phyloP scores from a whole-genome alignment of 2,113 vertebrate genomes.

The Noctilio leporinus region DNA sequence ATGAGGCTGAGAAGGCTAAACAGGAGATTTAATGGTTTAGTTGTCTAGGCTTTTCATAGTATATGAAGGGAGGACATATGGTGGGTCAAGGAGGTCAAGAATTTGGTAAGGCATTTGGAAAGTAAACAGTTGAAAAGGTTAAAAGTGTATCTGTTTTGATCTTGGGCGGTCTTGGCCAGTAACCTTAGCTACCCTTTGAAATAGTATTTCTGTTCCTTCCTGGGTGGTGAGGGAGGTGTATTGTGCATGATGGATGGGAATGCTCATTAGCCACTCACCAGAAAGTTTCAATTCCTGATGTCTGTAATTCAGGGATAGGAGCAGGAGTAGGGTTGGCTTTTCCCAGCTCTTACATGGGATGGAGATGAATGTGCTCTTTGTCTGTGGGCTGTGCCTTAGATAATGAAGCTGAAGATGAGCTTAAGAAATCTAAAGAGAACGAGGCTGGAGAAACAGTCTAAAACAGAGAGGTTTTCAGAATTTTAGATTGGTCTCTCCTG shows the following conservation, averaged over 20 bases:
- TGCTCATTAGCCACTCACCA: neutral
- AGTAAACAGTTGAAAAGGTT: constrained; percentile 57
- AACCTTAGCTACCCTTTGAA: constrained; percentile 7
- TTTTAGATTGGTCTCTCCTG: neutral
- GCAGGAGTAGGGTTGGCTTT: neutral
- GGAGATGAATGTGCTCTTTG: no score
- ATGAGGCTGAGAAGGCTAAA: neutral
- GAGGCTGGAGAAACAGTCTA: neutral
- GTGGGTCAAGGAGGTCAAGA: constrained; percentile 49
- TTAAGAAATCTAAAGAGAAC: neutral
- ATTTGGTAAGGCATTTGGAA: constrained; percentile 64
- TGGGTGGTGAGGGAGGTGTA: neutral
- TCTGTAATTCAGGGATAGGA: neutral
- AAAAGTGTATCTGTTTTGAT: constrained; percentile 54
- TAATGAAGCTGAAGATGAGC: neutral
- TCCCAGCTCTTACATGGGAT: neutral
- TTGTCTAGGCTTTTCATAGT: neutral
- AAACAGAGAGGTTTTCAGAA: neutral
- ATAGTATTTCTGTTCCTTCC: neutral
- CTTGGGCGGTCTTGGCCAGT: constrained; percentile 16
- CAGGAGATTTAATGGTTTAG: neutral
- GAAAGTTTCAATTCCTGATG: neutral
- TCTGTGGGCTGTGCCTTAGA: neutral
- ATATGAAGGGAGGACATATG: constrained; percentile 33
- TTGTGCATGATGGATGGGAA: neutral